Conservation (phyloP, 2,113 vertebrate species). For the Rhinoptilus africanus region DNA sequence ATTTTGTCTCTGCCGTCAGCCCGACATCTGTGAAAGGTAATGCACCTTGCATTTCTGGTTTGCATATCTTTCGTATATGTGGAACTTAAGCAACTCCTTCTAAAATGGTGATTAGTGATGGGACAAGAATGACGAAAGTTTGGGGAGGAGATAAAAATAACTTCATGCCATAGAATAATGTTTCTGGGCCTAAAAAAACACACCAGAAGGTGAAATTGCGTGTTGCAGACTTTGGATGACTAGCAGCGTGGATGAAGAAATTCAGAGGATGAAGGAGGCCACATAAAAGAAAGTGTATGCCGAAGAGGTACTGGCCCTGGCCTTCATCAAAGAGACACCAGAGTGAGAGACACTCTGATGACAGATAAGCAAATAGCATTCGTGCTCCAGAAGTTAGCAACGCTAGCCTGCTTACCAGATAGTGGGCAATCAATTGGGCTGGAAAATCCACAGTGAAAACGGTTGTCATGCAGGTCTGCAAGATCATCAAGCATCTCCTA, state of each 20-base stretch:
- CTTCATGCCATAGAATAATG: background rate
- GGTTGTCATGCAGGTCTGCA: background rate
- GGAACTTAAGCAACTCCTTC: background rate
- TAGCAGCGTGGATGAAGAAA: conserved; percentile 8
- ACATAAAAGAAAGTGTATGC: background rate
- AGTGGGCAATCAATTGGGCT: background rate
- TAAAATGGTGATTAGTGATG: background rate
- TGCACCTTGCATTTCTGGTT: background rate
- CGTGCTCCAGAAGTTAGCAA: background rate
- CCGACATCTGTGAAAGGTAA: background rate
- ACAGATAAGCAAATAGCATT: conserved; percentile 41
- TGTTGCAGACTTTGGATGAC: background rate
- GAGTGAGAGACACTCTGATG: background rate
- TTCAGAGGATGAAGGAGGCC: background rate
- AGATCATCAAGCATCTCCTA: conserved; percentile 22
- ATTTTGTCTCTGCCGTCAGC: background rate
- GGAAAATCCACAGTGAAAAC: conserved; percentile 17
- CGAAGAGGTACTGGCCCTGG: background rate
- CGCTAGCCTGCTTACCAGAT: background rate
- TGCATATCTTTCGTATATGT: background rate
- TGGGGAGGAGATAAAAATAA: background rate
- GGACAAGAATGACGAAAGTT: background rate
- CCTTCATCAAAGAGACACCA: conserved; percentile 28
- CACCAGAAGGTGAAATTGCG: background rate
- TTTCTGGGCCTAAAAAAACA: background rate